Evolutionary conservation across 2,888 invertebrate species (phyloP), one percentile per base, ranked within the genome.

Genomic region (Rhimphoctona megacephalus): DNA sequence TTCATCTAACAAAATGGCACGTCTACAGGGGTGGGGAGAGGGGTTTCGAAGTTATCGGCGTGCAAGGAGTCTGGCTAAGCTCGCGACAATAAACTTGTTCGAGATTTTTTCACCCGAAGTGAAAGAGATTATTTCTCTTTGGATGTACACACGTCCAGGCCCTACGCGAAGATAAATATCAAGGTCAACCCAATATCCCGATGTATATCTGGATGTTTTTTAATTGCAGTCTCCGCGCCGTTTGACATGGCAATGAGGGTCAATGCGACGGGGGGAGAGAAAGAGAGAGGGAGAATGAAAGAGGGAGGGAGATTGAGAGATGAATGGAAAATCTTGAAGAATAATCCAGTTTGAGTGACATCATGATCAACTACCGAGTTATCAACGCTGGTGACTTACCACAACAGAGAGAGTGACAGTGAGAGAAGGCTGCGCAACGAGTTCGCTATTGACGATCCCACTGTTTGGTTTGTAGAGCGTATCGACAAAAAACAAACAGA

Each of bases 391-490:
- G 33, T 46, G 30, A 30, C 69, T 39, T 67, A 67, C 85, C 84
- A 84, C 83, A 76, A 74, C 22, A 22, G 22, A 22, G 54, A 54
- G 22, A 9, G 54, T 25, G 11, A 19, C 6, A 57, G 30, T 6
- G 9, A 30, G 30, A 61, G 30, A 17, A 1, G 17, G 61, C 67
- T 22, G 61, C 86, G 81, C 79, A 74, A 78, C 89, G 88, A 70
- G 89, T 89, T 89, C 88, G 87, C 89, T 87, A 91, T 46, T 79
- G 88, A 89, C 91, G 89, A 88, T 90, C 67, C 92, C 87, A 89
- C 92, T 88, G 91, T 92, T 92, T 93, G 93, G 93, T 93, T 94
- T 93, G 93, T 93, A 94, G 90, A 92, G 90, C 89, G 92, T 93
- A 93, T 93, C 93, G 90, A 91, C 30, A 90, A 90, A 78, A 81